Conservation (phyloP, 2,113 vertebrate genomes). For the Podarcis cretensis region DNA sequence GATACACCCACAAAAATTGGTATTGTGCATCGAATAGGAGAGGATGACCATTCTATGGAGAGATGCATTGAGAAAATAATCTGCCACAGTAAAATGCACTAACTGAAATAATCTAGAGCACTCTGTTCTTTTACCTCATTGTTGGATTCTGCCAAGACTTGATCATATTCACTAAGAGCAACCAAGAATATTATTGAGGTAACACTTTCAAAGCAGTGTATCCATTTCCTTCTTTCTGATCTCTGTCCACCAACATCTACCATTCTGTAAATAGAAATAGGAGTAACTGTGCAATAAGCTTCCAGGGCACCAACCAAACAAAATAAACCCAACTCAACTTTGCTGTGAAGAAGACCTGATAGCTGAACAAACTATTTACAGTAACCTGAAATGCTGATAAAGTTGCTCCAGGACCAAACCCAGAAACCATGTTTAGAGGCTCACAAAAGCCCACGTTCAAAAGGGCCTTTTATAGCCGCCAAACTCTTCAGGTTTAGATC, state of each 20-base stretch:
- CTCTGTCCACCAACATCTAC: constrained; percentile 92
- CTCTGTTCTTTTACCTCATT: constrained; percentile 76
- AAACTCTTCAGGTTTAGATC: no score
- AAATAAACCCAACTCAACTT: neutral
- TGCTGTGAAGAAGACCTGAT: neutral
- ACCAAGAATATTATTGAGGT: constrained; percentile 89
- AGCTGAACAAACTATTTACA: neutral
- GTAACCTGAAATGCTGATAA: neutral
- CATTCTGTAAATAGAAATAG: constrained; percentile 78
- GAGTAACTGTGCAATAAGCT: neutral
- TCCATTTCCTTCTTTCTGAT: constrained; percentile 90
- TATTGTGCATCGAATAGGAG: neutral
- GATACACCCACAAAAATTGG: neutral
- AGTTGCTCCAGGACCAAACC: neutral
- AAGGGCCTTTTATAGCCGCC: no score
- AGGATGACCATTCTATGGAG: neutral
- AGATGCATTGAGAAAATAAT: neutral
- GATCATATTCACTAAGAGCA: constrained; percentile 90
- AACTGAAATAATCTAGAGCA: neutral
- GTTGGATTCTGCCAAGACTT: constrained; percentile 83
- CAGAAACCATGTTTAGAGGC: neutral
- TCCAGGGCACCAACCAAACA: neutral
- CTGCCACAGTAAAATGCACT: neutral
- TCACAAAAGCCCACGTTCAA: no score
- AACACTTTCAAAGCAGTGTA: constrained; percentile 91